phyloP scores from a whole-genome alignment of 2,113 vertebrate genomes.

The Arenaria interpres region DNA sequence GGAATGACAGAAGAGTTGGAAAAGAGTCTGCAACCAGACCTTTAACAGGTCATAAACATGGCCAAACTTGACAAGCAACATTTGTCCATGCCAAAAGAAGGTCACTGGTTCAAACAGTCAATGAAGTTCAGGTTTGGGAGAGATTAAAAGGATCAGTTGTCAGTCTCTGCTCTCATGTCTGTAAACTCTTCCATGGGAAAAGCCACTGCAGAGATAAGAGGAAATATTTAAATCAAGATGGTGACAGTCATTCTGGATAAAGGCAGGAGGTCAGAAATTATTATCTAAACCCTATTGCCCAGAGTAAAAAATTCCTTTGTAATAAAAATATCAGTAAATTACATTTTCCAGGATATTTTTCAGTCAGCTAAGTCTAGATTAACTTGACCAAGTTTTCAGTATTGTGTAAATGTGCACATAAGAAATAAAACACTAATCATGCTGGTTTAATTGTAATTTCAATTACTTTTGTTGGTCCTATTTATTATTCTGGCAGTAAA shows the following conservation, averaged over 20 bases:
- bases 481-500: background rate
- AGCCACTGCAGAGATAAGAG: background rate
- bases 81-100: background rate
- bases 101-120: background rate
- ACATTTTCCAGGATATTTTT: background rate
- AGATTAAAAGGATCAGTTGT: background rate
- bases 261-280: background rate
- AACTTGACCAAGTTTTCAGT: background rate
- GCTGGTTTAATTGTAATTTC: background rate
- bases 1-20: background rate
- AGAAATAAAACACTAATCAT: background rate
- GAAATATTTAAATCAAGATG: background rate
- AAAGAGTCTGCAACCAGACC: background rate
- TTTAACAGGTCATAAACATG: background rate
- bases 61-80: background rate
- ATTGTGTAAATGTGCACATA: fast-evolving
- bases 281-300: background rate
- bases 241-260: background rate
- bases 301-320: background rate
- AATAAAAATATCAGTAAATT: background rate
- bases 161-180: background rate
- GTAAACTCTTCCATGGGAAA: background rate
- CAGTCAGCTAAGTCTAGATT: background rate
- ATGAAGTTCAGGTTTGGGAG: background rate
- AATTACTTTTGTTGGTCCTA: background rate